Evolutionary conservation across 2,888 invertebrate species (phyloP).

Genomic region (Agonopterix heracliana): DNA sequence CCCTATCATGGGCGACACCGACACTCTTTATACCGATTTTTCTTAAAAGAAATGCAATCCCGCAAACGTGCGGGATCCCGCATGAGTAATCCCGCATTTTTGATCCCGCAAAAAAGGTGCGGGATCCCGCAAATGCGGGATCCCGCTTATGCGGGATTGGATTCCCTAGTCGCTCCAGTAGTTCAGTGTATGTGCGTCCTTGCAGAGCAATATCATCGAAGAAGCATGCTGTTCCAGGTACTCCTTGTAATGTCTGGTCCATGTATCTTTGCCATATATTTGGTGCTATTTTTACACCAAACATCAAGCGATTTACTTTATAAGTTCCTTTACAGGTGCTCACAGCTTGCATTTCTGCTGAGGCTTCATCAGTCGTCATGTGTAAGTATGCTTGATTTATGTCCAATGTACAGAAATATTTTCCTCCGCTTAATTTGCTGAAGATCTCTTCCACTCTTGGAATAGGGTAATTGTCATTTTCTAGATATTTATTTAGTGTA

Average conservation of each 20-base stretch:
- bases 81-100: too few species aligned
- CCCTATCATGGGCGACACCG: too few species aligned
- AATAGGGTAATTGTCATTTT: constrained; percentile 19
- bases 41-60: too few species aligned
- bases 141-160: too few species aligned
- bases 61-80: too few species aligned
- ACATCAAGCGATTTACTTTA: background rate
- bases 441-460: constrained; percentile 17
- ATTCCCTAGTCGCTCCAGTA: background rate
- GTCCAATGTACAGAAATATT: constrained; percentile 16
- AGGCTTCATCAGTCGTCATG: background rate
- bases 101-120: too few species aligned
- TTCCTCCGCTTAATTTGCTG: constrained; percentile 16
- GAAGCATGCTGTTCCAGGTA: background rate
- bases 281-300: background rate
- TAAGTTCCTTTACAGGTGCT: background rate
- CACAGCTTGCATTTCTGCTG: background rate
- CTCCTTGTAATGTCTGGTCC: background rate
- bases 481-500: constrained; percentile 18
- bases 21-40: too few species aligned
- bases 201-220: background rate
- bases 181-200: background rate
- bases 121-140: too few species aligned
- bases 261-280: background rate
- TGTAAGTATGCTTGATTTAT: constrained; percentile 15